These are phyloP conservation scores for Pegea sp. DNA, from an alignment of 23 tunicate genomes.

Conservation along the genomic window DNA sequence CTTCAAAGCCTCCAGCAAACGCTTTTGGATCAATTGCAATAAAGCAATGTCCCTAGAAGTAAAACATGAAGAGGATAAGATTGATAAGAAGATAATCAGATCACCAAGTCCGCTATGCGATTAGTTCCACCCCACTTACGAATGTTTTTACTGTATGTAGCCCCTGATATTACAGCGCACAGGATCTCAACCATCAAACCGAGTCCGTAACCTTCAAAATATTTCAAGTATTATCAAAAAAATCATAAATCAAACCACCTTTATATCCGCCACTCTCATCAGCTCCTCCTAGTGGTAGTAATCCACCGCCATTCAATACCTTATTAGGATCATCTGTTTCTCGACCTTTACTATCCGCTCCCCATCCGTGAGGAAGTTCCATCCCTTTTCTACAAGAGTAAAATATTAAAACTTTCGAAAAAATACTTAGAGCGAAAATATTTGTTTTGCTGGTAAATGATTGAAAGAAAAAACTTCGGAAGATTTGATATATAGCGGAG, in stretches of 20 bases:
- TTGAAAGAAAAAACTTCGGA: too few relatives aligned
- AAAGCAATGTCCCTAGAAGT: slow-evolving; percentile 80
- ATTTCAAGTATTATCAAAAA: too few relatives aligned
- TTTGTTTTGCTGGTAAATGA: too few relatives aligned
- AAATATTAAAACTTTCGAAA: too few relatives aligned
- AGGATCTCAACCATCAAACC: slow-evolving; percentile 95
- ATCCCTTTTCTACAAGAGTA: slow-evolving; percentile 74
- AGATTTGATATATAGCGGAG: too few relatives aligned
- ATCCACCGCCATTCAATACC: slow-evolving; percentile 68
- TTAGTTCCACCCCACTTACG: slow-evolving; percentile 86
- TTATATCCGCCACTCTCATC: slow-evolving; percentile 93
- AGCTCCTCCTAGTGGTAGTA: slow-evolving; percentile 86
- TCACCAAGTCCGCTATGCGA: slow-evolving; percentile 59
- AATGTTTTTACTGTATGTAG: slow-evolving; percentile 44
- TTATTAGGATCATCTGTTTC: slow-evolving; percentile 58
- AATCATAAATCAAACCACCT: slow-evolving; percentile 44
- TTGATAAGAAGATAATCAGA: too few relatives aligned
- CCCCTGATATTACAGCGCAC: slow-evolving; percentile 66
- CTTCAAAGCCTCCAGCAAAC: slow-evolving; percentile 78
- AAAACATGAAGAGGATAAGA: too few relatives aligned
- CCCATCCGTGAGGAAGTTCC: slow-evolving; percentile 75
- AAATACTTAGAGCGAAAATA: too few relatives aligned
- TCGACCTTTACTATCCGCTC: slow-evolving; percentile 64
- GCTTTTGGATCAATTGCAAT: slow-evolving; percentile 72
- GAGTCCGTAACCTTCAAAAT: slow-evolving; percentile 79